Conservation (phyloP, 2,113 vertebrate genomes). For the Triplophysa tibetana region DNA sequence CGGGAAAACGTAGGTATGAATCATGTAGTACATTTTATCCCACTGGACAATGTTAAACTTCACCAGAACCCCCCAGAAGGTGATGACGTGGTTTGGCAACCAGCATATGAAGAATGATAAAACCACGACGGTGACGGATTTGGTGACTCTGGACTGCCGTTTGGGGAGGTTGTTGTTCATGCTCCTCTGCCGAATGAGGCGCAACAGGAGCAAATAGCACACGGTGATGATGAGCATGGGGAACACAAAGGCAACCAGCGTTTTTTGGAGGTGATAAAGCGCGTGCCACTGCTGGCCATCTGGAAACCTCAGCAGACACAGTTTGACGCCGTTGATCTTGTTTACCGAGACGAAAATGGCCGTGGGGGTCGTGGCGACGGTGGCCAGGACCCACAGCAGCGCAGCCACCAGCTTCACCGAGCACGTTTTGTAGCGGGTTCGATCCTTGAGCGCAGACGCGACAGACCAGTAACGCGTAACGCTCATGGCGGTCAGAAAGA, state of each 20-base stretch:
- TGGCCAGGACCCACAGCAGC: constrained; percentile 82
- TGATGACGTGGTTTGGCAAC: constrained; percentile 93
- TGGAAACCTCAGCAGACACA: constrained; percentile 86
- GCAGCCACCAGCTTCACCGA: constrained; percentile 80
- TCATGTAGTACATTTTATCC: constrained; percentile 82
- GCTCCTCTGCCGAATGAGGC: constrained; percentile 80
- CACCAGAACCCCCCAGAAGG: constrained; percentile 88
- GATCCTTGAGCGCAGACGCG: constrained; percentile 83
- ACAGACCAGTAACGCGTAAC: constrained; percentile 86
- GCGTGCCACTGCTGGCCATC: constrained; percentile 84
- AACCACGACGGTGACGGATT: constrained; percentile 89
- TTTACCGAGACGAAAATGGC: constrained; percentile 83
- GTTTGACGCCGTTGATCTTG: constrained; percentile 78
- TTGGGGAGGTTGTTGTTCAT: constrained; percentile 76
- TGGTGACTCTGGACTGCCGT: constrained; percentile 84
- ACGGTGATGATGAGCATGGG: constrained; percentile 81
- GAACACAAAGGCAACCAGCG: constrained; percentile 84
- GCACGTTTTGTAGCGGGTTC: constrained; percentile 64
- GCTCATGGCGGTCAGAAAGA: constrained; percentile 94
- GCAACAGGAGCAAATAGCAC: constrained; percentile 85
- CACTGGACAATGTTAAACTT: constrained; percentile 86
- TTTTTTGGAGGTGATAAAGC: constrained; percentile 88
- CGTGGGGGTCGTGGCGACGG: constrained; percentile 81
- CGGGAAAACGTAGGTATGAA: constrained; percentile 88
- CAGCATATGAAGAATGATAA: constrained; percentile 92